A percentile compares a stretch with the other conserved stretches of the same genome.
Conservation (phyloP, 2,888 invertebrate genomes). For the Brenthis hecate region DNA sequence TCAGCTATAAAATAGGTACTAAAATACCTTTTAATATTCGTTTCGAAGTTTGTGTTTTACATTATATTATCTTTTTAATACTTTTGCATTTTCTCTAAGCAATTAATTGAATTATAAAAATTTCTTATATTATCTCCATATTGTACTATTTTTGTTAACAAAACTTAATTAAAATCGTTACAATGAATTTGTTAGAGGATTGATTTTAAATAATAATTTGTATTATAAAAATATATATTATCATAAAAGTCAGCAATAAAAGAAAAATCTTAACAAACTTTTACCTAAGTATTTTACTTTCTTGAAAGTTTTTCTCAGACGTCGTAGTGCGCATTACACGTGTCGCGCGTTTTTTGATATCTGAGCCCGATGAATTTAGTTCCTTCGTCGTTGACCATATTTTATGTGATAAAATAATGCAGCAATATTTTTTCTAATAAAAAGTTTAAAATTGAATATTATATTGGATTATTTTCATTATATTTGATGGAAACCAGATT, state of each 20-base stretch:
- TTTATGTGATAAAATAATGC: background rate
- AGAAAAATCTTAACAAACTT: background rate
- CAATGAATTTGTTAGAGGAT: too few relatives aligned
- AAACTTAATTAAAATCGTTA: background rate
- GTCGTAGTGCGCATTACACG: background rate
- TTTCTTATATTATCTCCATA: background rate
- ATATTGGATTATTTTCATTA: background rate
- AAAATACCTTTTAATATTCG: constrained; percentile 36
- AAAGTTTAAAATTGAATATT: background rate
- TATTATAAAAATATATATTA: too few relatives aligned
- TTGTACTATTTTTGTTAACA: background rate
- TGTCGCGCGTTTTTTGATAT: constrained; percentile 11
- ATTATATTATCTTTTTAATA: constrained; percentile 12
- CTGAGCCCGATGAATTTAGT: background rate
- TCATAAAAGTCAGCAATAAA: too few relatives aligned
- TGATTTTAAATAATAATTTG: too few relatives aligned
- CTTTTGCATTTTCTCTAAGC: constrained; percentile 5
- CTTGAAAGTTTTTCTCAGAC: constrained; percentile 1
- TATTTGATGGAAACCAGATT: too few relatives aligned
- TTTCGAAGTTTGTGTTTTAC: constrained; percentile 26
- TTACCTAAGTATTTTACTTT: background rate
- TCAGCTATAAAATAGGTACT: constrained; percentile 31
- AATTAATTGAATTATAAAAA: background rate
- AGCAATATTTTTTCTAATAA: too few relatives aligned
- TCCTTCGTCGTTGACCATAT: constrained; percentile 1